phyloP scores from a whole-genome alignment of 2,797 vertebrate species.

The Sebastes diaconus region DNA sequence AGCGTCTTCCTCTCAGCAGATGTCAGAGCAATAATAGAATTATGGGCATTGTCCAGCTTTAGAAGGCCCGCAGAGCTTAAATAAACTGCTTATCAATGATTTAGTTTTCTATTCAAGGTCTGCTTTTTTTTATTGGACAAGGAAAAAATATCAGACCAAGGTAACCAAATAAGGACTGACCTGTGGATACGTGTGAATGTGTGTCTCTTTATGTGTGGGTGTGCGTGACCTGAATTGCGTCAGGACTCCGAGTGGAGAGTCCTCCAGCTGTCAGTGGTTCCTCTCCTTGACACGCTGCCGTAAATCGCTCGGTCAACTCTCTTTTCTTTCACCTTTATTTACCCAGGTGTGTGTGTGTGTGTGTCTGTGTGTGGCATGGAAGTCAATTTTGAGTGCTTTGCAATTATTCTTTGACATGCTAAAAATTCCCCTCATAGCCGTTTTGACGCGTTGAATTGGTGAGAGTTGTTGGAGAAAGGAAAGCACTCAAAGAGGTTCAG shows the following conservation, averaged over 20 bases:
- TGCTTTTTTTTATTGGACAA: not conserved
- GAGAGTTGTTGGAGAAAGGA: not conserved
- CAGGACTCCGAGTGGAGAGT: constrained; percentile 13
- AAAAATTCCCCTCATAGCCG: not conserved
- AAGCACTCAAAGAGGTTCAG: not conserved
- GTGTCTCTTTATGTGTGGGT: not conserved
- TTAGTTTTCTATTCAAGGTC: not conserved
- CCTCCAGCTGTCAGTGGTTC: constrained; percentile 53
- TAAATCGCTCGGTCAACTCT: constrained; percentile 12
- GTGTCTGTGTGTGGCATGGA: not conserved
- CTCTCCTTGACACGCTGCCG: constrained; percentile 30
- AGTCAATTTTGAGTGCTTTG: not conserved
- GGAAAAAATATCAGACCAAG: not conserved
- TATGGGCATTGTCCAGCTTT: constrained; percentile 9
- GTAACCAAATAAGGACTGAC: not conserved
- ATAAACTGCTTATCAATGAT: not conserved
- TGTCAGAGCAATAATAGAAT: constrained; percentile 25
- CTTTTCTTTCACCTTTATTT: constrained; percentile 36
- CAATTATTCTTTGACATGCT: not conserved
- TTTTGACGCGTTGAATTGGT: not conserved
- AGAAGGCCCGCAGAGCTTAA: not conserved
- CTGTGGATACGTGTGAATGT: not conserved
- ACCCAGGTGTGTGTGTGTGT: constrained; percentile 20
- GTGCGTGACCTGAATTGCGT: constrained; percentile 23
- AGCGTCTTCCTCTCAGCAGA: not conserved